Base-by-base conservation (phyloP, 1,140 invertebrate species). In the Eupeodes corollae region DNA sequence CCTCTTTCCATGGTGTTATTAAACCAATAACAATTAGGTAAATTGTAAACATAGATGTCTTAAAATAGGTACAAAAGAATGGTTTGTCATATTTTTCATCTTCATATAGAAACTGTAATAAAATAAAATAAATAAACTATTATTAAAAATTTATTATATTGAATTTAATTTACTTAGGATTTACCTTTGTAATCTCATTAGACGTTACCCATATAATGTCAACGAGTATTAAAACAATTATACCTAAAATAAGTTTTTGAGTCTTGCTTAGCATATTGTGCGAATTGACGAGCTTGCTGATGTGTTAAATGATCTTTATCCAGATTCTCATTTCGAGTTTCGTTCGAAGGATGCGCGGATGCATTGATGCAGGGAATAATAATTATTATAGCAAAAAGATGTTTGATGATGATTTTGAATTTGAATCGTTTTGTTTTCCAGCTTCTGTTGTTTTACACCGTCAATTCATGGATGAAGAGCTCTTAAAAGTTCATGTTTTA, bases 161-260 rank as follows among this genome's bases (percentile, higher is more conserved):
- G 30, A 33, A 50, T 11, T 44, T 10, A 35, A 42, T 14, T 46
- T 32, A 49, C 18, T 18, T 19, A 5, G 30, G 21, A 42, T 26
- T 64, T 71, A 91, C 88, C 75, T 88, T 83, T 43, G 86, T 88
- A 12, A 92, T 68, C 70, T 91, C 87, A 15, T 83, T 85, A 32
- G 86, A 89, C 9, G 82, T 82, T 3, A 91, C 88, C 87, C 88
- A 91, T 52, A 91, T 86, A 19, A 91, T 70, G 69, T 92, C 86
- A 39, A 91, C 88, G 46, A 91, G 68, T 15, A 91, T 59, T 32
- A 92, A 70, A 53, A 91, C 73, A 49, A 85, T 71, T 43, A 87
- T 74, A 47, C 88, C 89, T 32, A 90, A 65, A 50, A 86, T 65
- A 12, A 91, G 73, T 52, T 86, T 78, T 59, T 88, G 84, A 37